Conservation (phyloP, 2,113 vertebrate species). For the Furnarius figulus region DNA sequence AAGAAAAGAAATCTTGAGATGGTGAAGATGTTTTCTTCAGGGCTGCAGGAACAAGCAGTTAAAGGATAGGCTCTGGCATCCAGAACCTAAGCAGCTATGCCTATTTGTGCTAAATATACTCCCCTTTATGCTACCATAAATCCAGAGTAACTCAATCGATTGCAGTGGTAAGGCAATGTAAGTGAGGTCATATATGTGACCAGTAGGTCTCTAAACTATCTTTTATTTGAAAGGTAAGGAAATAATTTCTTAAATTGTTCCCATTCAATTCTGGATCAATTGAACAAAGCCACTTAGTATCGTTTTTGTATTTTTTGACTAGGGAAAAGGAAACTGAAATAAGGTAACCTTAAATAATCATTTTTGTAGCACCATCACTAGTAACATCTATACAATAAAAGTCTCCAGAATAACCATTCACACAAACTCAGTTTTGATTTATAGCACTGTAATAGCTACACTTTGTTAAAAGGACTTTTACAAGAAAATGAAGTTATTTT, state of each 20-base stretch:
- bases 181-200: background rate
- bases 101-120: background rate
- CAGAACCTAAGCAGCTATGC: background rate
- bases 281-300: background rate
- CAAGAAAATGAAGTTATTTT: slow-evolving; percentile 1
- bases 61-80: background rate
- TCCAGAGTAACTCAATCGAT: background rate
- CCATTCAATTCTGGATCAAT: background rate
- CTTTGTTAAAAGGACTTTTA: background rate
- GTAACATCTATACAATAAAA: background rate
- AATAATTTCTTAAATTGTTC: background rate
- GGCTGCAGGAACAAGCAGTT: background rate
- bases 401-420: background rate
- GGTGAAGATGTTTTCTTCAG: background rate
- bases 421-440: background rate
- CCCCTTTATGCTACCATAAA: background rate
- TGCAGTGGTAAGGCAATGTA: background rate
- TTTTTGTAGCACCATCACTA: background rate
- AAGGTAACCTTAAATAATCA: background rate
- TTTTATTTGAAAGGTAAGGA: slow-evolving; percentile 11
- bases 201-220: background rate
- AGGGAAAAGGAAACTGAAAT: background rate
- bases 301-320: background rate
- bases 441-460: background rate
- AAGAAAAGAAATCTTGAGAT: background rate